Evolutionary conservation across 2,888 invertebrate genomes (phyloP).

Genomic region (Lycocerus yunnanus): DNA sequence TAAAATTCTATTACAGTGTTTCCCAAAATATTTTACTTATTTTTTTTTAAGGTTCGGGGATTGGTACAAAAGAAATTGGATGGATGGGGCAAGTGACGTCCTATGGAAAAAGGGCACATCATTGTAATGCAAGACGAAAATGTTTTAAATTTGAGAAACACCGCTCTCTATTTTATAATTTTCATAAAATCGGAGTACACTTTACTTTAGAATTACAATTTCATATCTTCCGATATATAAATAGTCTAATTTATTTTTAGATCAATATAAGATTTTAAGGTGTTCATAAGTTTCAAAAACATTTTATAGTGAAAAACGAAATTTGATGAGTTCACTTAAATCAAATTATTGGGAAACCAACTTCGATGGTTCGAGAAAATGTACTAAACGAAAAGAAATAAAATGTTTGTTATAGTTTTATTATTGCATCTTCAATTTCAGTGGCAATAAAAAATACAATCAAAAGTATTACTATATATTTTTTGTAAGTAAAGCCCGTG

Average conservation of each 20-base stretch:
- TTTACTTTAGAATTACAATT: constrained; percentile 2
- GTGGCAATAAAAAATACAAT: neutral
- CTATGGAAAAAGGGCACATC: neutral
- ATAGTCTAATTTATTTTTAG: neutral
- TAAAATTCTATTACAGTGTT: constrained; percentile 6
- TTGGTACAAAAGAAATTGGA: neutral
- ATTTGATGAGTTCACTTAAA: neutral
- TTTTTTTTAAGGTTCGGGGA: neutral
- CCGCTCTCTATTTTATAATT: neutral
- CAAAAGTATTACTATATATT: too few relatives aligned
- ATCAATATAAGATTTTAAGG: neutral
- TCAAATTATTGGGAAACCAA: neutral
- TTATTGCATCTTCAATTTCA: neutral
- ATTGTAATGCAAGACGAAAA: neutral
- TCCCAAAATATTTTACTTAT: neutral
- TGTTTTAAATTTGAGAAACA: neutral
- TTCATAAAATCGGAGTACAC: neutral
- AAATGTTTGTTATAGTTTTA: neutral
- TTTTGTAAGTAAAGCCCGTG: too few relatives aligned
- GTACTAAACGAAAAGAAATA: neutral
- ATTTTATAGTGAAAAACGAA: neutral
- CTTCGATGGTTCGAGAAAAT: neutral
- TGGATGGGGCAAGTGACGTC: neutral
- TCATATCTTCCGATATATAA: neutral
- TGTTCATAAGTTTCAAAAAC: neutral